phyloP scores from a whole-genome alignment of 2,888 invertebrate genomes.

The Nymphalis polychloros region DNA sequence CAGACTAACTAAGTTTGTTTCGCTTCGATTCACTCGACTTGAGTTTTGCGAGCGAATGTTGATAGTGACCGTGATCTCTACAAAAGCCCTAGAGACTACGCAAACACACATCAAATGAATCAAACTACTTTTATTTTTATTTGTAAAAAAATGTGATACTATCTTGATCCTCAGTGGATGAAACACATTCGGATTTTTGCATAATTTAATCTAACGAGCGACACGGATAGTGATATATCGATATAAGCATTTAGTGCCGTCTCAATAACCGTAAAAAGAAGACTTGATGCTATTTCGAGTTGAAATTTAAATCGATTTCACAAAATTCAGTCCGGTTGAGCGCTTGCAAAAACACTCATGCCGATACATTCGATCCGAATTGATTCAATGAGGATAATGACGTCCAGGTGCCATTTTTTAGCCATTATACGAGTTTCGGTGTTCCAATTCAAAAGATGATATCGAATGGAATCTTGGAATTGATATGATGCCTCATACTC shows the following conservation, averaged over 20 bases:
- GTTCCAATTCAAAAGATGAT: constrained; percentile 49
- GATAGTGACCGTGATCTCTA: constrained; percentile 26
- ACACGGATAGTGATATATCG: constrained; percentile 32
- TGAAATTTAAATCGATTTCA: constrained; percentile 27
- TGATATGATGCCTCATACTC: constrained; percentile 49
- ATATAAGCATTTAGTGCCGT: constrained; percentile 34
- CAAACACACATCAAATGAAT: constrained; percentile 13
- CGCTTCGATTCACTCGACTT: constrained; percentile 29
- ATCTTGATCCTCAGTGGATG: constrained; percentile 20
- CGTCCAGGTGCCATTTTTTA: constrained; percentile 52
- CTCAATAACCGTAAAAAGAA: constrained; percentile 29
- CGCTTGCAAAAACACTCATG: constrained; percentile 48
- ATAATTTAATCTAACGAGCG: constrained; percentile 36
- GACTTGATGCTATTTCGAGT: constrained; percentile 20
- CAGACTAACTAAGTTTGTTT: constrained; percentile 20
- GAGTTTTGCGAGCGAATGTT: constrained; percentile 27
- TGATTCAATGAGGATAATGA: constrained; percentile 60
- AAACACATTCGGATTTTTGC: constrained; percentile 21
- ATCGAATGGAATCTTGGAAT: constrained; percentile 57
- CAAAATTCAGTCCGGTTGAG: constrained; percentile 38
- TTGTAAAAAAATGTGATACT: not conserved
- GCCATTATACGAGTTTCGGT: constrained; percentile 55
- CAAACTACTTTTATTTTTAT: constrained; percentile 21
- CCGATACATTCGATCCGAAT: constrained; percentile 50
- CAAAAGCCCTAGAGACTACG: constrained; percentile 16